Base-by-base conservation (phyloP, 2,888 invertebrate genomes). In the Tillus elongatus region DNA sequence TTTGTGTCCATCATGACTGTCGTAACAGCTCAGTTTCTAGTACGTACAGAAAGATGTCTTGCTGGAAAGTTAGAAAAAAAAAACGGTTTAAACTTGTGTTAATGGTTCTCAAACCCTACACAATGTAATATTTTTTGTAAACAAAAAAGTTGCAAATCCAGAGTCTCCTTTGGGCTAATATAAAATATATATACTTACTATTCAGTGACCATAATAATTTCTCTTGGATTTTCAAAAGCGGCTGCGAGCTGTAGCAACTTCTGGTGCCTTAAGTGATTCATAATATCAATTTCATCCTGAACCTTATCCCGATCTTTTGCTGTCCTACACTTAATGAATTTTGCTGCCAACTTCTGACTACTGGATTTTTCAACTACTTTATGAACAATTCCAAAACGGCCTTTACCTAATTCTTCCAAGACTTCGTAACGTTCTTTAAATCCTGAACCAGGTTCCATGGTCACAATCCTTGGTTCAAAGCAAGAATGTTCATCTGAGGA, bases 121-220 rank as follows among this genome's bases (percentile, higher is more conserved):
- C n/a, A n/a, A n/a, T n/a, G n/a, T n/a, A n/a, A n/a, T n/a, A n/a
- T n/a, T n/a, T n/a, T n/a, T n/a, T n/a, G n/a, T n/a, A n/a, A n/a
- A n/a, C n/a, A n/a, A n/a, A n/a, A n/a, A n/a, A n/a, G n/a, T n/a
- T n/a, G n/a, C n/a, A n/a, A n/a, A n/a, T n/a, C n/a, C n/a, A n/a
- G n/a, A n/a, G n/a, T n/a, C n/a, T n/a, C n/a, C n/a, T n/a, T n/a
- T n/a, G n/a, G n/a, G 19, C 19, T 4, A 19, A 19, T 19, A 19
- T 4, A 19, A 19, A 19, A 19, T 19, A 8, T 8, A 19, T 28
- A 32, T 44, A 76, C 86, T 79, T 69, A 95, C 93, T 86, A 84
- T 72, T 96, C 93, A 69, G 86, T 86, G 26, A 95, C 79, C 69
- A 95, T 80, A 40, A 89, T 75, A 56, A 85, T 82, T 59, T 86